Conservation (phyloP, 2,888 invertebrate species). For the Argyresthia albistria region DNA sequence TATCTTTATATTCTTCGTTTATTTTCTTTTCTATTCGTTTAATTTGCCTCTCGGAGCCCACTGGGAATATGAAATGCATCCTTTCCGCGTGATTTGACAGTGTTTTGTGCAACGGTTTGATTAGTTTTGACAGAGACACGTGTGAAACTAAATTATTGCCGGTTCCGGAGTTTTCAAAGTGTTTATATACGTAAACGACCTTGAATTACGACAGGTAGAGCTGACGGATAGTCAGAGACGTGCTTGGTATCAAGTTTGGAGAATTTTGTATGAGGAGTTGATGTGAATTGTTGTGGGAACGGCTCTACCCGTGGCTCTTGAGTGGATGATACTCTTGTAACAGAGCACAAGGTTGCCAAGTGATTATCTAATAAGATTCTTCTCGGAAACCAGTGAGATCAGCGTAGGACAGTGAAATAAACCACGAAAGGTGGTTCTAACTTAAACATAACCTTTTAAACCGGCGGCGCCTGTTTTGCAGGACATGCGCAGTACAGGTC, state of each 20-base stretch:
- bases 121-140: conserved; percentile 67
- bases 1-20: conserved; percentile 63
- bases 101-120: conserved; percentile 35
- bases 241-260: conserved; percentile 37
- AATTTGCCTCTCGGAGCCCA: conserved; percentile 55
- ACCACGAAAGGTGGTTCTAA: conserved; percentile 40
- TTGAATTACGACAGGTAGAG: conserved; percentile 59
- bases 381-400: conserved; percentile 38
- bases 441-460: conserved; percentile 65
- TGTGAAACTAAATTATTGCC: conserved; percentile 61
- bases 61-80: conserved; percentile 45
- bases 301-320: conserved; percentile 5
- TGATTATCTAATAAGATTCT: conserved; percentile 46
- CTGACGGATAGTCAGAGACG: conserved; percentile 46
- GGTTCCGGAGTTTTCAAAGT: conserved; percentile 64
- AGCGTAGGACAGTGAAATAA: conserved; percentile 38
- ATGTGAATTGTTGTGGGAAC: conserved; percentile 38
- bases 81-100: conserved; percentile 38
- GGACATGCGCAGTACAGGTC: conserved; percentile 60
- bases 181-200: conserved; percentile 61
- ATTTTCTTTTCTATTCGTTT: conserved; percentile 72
- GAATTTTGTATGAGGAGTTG: conserved; percentile 25
- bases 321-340: conserved; percentile 19
- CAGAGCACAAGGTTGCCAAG: conserved; percentile 32
- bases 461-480: conserved; percentile 60